A percentile compares a stretch with the other conserved stretches of the same genome.
Conservation (phyloP, 2,113 vertebrate species). For the Tragelaphus scriptus region DNA sequence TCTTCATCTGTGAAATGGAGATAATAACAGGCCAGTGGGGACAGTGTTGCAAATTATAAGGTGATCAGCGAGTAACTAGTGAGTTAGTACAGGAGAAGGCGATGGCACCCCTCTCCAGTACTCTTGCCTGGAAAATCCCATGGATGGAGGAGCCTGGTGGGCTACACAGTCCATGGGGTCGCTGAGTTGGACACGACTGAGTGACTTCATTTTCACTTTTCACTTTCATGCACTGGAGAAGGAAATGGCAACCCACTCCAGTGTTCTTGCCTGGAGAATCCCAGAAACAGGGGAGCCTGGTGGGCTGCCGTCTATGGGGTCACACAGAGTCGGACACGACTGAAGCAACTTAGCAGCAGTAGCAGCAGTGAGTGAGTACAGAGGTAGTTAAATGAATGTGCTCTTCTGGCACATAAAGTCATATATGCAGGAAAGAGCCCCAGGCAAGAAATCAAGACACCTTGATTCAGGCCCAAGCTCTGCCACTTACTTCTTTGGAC, state of each 20-base stretch:
- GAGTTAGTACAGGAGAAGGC: too few relatives aligned
- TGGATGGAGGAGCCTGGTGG: too few relatives aligned
- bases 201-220: too few relatives aligned
- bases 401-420: neutral
- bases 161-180: neutral
- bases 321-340: accelerated
- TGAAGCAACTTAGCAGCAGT: neutral
- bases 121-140: too few relatives aligned
- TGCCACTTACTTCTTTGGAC: neutral
- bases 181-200: neutral
- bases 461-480: neutral
- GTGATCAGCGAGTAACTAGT: neutral
- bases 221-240: too few relatives aligned
- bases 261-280: too few relatives aligned
- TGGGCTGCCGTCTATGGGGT: accelerated
- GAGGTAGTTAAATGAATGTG: neutral
- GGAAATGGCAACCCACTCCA: too few relatives aligned
- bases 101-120: too few relatives aligned
- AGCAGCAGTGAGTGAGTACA: neutral
- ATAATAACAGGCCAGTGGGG: neutral
- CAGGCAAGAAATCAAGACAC: neutral
- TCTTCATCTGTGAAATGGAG: neutral
- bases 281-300: too few relatives aligned
- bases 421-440: neutral
- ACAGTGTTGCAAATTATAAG: neutral